Conservation (phyloP, 2,113 vertebrate genomes). For the Plectropomus leopardus region DNA sequence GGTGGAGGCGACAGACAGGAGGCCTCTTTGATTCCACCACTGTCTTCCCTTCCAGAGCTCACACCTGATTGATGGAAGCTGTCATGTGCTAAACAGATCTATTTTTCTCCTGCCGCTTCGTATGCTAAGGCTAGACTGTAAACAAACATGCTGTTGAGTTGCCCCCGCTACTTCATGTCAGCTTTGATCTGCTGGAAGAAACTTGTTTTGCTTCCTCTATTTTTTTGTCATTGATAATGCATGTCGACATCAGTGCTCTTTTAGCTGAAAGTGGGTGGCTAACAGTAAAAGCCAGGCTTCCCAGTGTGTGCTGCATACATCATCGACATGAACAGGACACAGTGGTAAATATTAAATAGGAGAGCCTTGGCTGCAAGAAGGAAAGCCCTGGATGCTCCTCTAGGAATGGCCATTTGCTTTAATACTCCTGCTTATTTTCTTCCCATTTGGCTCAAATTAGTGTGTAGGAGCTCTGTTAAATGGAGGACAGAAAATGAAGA, state of each 20-base stretch:
- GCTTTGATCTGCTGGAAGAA: constrained; percentile 42
- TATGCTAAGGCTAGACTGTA: constrained; percentile 64
- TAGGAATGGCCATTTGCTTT: constrained; percentile 23
- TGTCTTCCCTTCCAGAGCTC: constrained; percentile 57
- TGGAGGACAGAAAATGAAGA: constrained; percentile 57
- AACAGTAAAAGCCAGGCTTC: constrained; percentile 29
- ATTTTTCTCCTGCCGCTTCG: constrained; percentile 60
- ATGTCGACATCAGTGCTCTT: neutral
- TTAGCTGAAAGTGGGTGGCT: constrained; percentile 25
- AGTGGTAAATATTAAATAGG: constrained; percentile 34
- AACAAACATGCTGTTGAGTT: constrained; percentile 67
- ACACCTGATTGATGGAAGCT: constrained; percentile 74
- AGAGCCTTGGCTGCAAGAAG: constrained; percentile 23
- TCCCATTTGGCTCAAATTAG: constrained; percentile 59
- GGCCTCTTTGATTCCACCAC: constrained; percentile 49
- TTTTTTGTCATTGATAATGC: constrained; percentile 23
- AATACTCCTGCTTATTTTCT: constrained; percentile 44
- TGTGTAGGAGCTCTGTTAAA: constrained; percentile 53
- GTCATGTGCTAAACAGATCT: constrained; percentile 76
- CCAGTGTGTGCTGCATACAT: constrained; percentile 9
- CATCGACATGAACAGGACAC: neutral
- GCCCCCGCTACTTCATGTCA: constrained; percentile 28
- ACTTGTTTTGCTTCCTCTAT: constrained; percentile 2
- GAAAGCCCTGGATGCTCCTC: constrained; percentile 36
- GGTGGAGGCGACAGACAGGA: constrained; percentile 37